Evolutionary conservation across 2,888 invertebrate genomes (phyloP), one percentile per base, ranked within the genome.

Genomic region (Rotaria socialis): DNA sequence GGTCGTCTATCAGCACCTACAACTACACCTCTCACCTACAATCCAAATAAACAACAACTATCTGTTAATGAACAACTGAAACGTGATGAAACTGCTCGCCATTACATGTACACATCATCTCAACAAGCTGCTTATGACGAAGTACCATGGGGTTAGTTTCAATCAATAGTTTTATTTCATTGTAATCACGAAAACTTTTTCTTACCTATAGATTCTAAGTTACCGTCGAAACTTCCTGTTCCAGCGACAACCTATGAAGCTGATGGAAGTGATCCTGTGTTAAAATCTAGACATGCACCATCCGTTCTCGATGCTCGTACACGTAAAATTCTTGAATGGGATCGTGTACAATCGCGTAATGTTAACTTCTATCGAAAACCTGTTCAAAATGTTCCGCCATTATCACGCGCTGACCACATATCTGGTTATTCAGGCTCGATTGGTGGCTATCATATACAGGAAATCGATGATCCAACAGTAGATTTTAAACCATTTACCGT

Each of bases 201-300:
- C 14, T 14, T 19, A 35, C 0, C 0, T 35, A 19, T 67, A 67
- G 67, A 67, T 67, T 67, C 67, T 16, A 67, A 67, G 35, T 35
- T 67, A 41, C 67, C 67, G 35, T 3, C 67, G 35, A 85, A 85
- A 85, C 24, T 86, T 24, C 85, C 85, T 41, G 67, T 85, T 22
- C 86, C 86, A 19, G 41, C 67, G 19, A 85, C 85, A 41, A 86
- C 86, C 0, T 84, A 84, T 86, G 86, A 86, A 80, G 84, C 50
- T 41, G 55, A 58, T 24, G 85, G 85, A 50, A 56, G 80, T 22
- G 86, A 86, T 84, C 86, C 86, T 50, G 47, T 86, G 27, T 85
- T 75, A 52, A 56, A 74, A 84, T 50, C 55, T n/a, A 35, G 35
- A 80, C 43, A 8, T 11, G 19, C 47, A 80, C 14, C 35, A 80